phyloP scores from a whole-genome alignment of 1,140 invertebrate genomes.

The Euglossa dilemma region DNA sequence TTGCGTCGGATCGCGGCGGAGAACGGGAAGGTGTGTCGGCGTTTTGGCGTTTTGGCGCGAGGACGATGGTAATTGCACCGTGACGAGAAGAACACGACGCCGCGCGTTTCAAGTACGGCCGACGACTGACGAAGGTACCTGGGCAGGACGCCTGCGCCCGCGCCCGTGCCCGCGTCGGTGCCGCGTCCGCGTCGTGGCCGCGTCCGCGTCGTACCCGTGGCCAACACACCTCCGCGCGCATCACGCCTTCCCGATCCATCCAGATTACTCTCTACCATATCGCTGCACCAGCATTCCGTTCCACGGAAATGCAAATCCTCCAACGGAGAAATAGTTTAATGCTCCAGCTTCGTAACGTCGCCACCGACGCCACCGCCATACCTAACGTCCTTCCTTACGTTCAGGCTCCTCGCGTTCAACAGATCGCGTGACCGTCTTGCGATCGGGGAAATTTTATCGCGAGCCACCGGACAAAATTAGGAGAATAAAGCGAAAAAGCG shows the following conservation, averaged over 20 bases:
- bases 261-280: constrained; percentile 25
- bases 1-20: neutral
- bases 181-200: no score
- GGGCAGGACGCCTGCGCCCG: constrained; percentile 62
- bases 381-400: no score
- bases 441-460: neutral
- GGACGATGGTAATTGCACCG: neutral
- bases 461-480: neutral
- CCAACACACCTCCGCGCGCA: constrained; percentile 48
- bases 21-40: neutral
- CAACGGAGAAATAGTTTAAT: neutral
- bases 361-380: neutral
- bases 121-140: constrained; percentile 63
- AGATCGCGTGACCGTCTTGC: neutral
- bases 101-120: constrained; percentile 64
- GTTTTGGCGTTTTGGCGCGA: neutral
- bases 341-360: neutral
- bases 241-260: constrained; percentile 38
- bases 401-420: neutral
- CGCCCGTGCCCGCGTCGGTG: no score
- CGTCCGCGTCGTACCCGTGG: constrained; percentile 3
- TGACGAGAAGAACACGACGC: constrained; percentile 32
- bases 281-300: constrained; percentile 3
- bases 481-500: neutral
- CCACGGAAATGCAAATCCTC: constrained; percentile 7